Percentiles rank a stretch among this genome's conserved stretches.
Evolutionary conservation across 53 echinoderm and acorn worm species (phyloP).

Genomic region (Holothuria leucospilota): DNA sequence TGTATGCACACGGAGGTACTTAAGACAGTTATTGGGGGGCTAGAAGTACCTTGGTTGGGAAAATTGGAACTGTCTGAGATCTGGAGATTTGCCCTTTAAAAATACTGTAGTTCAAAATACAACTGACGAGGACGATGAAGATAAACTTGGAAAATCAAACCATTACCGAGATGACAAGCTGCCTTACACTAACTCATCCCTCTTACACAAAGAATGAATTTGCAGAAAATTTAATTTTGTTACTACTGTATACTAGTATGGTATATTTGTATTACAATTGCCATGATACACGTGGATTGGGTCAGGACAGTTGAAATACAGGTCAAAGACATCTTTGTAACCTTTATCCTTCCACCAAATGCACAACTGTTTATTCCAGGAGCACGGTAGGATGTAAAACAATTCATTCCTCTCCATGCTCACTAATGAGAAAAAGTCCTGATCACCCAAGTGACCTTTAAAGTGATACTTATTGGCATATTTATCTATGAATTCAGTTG

Average conservation of each 20-base stretch:
- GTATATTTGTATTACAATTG: slow-evolving; percentile 96
- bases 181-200: too few species aligned
- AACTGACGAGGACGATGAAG: too few species aligned
- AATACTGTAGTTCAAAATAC: too few species aligned
- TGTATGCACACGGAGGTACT: too few species aligned
- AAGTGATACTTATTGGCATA: slow-evolving; percentile 81
- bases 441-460: slow-evolving; percentile 94
- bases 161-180: too few species aligned
- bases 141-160: too few species aligned
- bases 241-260: slow-evolving; percentile 3
- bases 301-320: slow-evolving; percentile 78
- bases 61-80: too few species aligned
- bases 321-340: slow-evolving; percentile 79
- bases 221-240: too few species aligned
- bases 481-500: slow-evolving; percentile 29
- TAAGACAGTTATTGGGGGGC: too few species aligned
- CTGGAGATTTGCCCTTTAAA: too few species aligned
- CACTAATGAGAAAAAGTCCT: slow-evolving; percentile 87
- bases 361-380: slow-evolving; percentile 95
- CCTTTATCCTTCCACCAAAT: slow-evolving; percentile 95
- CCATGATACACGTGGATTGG: slow-evolving; percentile 92
- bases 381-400: slow-evolving; percentile 85
- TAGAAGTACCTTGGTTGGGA: too few species aligned
- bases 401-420: slow-evolving; percentile 82
- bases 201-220: too few species aligned